phyloP scores from a whole-genome alignment of 1,140 invertebrate species.

The Portunus trituberculatus region DNA sequence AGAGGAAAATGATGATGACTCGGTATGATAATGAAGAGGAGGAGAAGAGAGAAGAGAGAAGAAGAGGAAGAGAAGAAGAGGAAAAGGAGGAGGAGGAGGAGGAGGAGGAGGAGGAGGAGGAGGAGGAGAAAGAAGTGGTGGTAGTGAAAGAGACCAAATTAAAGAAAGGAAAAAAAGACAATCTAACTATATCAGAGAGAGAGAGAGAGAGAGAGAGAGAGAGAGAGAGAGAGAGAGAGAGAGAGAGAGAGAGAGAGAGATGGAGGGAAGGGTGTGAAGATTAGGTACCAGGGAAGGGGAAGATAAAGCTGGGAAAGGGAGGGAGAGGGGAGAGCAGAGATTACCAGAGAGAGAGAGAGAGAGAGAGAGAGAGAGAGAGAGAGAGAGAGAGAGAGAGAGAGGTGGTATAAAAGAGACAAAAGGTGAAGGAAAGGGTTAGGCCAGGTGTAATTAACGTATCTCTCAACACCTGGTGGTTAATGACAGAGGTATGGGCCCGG shows the following conservation, averaged over 20 bases:
- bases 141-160: too few relatives aligned
- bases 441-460: too few relatives aligned
- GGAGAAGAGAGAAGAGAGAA: neutral
- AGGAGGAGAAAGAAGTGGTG: too few relatives aligned
- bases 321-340: constrained; percentile 1
- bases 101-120: neutral
- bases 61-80: neutral
- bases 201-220: too few relatives aligned
- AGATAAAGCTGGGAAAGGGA: neutral
- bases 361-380: neutral
- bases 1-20: neutral
- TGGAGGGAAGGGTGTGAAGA: neutral
- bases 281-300: neutral
- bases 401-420: neutral
- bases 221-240: constrained; percentile 4
- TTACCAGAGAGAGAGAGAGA: constrained; percentile 36
- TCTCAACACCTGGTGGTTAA: too few relatives aligned
- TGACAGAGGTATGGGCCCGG: too few relatives aligned
- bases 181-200: neutral
- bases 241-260: neutral
- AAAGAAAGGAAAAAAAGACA: neutral
- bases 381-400: constrained; percentile 47
- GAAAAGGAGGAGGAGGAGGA: neutral
- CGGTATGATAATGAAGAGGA: too few relatives aligned
- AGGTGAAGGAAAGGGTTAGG: neutral